These are phyloP conservation scores for Spicauda simplicius DNA, from an alignment of 2,888 invertebrate species.

Conservation along the genomic window DNA sequence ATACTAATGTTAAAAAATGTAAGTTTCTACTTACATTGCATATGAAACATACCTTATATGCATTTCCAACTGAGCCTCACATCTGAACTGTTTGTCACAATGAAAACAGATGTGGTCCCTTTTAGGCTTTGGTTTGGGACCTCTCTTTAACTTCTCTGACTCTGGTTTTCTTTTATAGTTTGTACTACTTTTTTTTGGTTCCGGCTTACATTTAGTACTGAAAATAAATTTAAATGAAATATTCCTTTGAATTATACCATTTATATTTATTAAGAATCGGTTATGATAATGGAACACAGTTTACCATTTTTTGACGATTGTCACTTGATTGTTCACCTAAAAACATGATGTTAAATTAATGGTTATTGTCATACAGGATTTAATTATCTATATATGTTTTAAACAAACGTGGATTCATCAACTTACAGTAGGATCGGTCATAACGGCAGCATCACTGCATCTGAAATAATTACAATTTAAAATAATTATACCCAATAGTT, in stretches of 20 bases:
- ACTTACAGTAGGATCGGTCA: conserved; percentile 81
- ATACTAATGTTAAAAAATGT: too few species aligned
- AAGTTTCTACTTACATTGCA: too few species aligned
- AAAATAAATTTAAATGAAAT: not conserved
- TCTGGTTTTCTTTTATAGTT: conserved; percentile 85
- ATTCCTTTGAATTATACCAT: too few species aligned
- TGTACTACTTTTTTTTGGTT: conserved; percentile 59
- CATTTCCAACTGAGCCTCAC: conserved; percentile 86
- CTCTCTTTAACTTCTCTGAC: conserved; percentile 83
- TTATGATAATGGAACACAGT: conserved; percentile 17
- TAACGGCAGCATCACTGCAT: conserved; percentile 81
- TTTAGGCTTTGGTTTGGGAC: conserved; percentile 86
- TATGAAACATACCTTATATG: conserved; percentile 76
- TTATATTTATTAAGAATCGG: not conserved
- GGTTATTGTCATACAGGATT: not conserved
- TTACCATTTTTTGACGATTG: conserved; percentile 64
- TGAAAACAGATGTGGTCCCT: conserved; percentile 83
- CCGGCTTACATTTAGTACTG: conserved; percentile 70
- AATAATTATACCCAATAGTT: too few species aligned
- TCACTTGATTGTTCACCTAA: conserved; percentile 50
- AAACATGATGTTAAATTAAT: conserved; percentile 42
- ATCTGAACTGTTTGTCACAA: conserved; percentile 86
- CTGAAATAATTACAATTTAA: conserved; percentile 54
- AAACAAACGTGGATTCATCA: not conserved
- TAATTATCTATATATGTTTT: too few species aligned